Base-by-base conservation (phyloP, 1,140 invertebrate species). In the Trichonephila clavata region DNA sequence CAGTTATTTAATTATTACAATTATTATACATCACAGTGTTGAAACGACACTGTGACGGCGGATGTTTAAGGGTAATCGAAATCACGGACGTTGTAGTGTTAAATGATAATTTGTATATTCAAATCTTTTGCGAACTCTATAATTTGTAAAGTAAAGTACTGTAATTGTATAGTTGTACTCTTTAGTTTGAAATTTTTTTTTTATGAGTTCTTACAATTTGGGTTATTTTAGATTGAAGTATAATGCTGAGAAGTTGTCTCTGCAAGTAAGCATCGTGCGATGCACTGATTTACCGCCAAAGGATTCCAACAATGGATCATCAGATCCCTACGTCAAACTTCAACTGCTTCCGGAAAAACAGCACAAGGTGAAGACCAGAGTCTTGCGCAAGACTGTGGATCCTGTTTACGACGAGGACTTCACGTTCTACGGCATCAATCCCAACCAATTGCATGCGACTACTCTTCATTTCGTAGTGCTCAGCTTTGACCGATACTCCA, bases 351-450 rank as follows among this genome's bases (percentile, higher is more conserved):
- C 98, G 0, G 98, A 99, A 93, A 99, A 99, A 95, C 98, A 99
- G 95, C 98, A 99, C 95, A 98, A 98, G 95, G 98, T 98, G n/a
- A 99, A 99, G 96, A 99, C 98, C 68, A 97, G 98, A 39, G 98
- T 99, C 4, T 97, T 99, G 16, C 97, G 98, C 77, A 99, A 99
- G 95, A 99, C 98, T 16, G 96, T 97, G 21, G 98, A 98, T 96
- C 99, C 99, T 0, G 97, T 98, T 13, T 99, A 99, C 96, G 98
- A 99, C 95, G 99, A 99, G 95, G 98, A 99, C 95, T 99, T 99
- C 95, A 99, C 98, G 0, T 99, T 99, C 96, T 99, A 99, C 95
- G 98, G 98, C 59, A 97, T 99, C 94, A 97, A 97, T 61, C 97
- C 97, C 86, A 97, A 97, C 95, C 98, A 99, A 95, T 96, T 99